Conservation (phyloP, 2,888 invertebrate genomes). For the Epistrophella euchroma region DNA sequence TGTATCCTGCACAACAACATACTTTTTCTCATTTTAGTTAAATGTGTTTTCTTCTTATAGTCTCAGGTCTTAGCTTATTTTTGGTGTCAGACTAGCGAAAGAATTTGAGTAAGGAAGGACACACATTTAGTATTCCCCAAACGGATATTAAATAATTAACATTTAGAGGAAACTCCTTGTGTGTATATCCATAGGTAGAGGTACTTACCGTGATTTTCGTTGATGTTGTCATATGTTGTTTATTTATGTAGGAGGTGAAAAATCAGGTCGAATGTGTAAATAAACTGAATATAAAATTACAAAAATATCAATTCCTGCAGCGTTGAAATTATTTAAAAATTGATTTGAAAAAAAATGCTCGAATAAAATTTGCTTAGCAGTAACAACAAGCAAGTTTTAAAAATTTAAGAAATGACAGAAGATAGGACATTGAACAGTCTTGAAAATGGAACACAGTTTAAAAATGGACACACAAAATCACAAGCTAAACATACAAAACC, state of each 20-base stretch:
- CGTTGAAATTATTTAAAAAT: not conserved
- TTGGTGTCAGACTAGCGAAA: constrained; percentile 11
- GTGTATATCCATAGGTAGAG: not conserved
- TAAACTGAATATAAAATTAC: not conserved
- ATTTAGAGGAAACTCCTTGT: constrained; percentile 3
- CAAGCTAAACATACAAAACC: constrained; percentile 41
- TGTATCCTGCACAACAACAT: constrained; percentile 33
- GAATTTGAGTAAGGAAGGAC: constrained; percentile 31
- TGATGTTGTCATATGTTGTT: constrained; percentile 28
- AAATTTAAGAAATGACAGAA: constrained; percentile 64
- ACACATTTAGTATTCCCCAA: constrained; percentile 22
- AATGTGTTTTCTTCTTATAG: constrained; percentile 19
- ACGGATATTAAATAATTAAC: constrained; percentile 42
- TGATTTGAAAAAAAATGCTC: not conserved
- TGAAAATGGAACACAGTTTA: constrained; percentile 66
- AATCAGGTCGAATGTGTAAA: not conserved
- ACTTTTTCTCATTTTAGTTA: constrained; percentile 29
- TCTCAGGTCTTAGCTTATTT: not conserved
- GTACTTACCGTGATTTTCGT: constrained; percentile 4
- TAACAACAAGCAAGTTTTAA: not conserved
- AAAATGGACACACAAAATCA: constrained; percentile 66
- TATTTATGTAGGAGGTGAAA: not conserved
- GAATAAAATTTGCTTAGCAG: constrained; percentile 17
- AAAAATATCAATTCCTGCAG: not conserved
- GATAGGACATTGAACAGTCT: constrained; percentile 53